Percentiles rank a stretch among this genome's conserved stretches.
Evolutionary conservation across 2,797 vertebrate species (phyloP).

Genomic region (Gymnothorax javanicus): DNA sequence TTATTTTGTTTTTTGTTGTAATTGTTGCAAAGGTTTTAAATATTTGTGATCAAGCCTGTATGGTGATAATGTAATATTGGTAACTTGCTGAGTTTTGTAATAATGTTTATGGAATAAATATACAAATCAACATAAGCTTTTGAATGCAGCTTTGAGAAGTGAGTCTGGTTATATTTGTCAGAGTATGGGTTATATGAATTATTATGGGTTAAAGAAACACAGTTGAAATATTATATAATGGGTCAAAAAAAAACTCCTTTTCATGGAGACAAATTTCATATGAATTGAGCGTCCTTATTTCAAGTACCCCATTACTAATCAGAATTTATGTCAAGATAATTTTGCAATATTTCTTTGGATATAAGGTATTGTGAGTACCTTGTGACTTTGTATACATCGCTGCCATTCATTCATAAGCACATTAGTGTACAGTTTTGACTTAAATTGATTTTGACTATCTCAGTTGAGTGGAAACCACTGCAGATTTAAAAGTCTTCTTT

Average conservation of each 20-base stretch:
- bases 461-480: not conserved
- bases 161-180: slow-evolving; percentile 63
- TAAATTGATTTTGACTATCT: not conserved
- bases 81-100: slow-evolving; percentile 99
- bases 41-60: slow-evolving; percentile 99
- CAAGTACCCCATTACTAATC: not conserved
- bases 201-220: not conserved
- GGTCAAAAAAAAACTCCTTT: not conserved
- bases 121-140: slow-evolving; percentile 98
- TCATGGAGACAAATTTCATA: not conserved
- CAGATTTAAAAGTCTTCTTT: not conserved
- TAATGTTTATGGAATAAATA: slow-evolving; percentile 99
- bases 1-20: slow-evolving; percentile 99
- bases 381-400: not conserved
- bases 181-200: slow-evolving; percentile 26
- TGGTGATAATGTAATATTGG: slow-evolving; percentile 99
- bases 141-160: slow-evolving; percentile 94
- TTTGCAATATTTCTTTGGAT: not conserved
- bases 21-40: slow-evolving; percentile 99
- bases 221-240: not conserved
- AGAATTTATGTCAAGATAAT: not conserved
- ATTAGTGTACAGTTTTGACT: not conserved
- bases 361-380: not conserved
- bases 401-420: not conserved
- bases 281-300: not conserved